Base-by-base conservation (phyloP, 2,113 vertebrate species). In the Mustela lutreola region DNA sequence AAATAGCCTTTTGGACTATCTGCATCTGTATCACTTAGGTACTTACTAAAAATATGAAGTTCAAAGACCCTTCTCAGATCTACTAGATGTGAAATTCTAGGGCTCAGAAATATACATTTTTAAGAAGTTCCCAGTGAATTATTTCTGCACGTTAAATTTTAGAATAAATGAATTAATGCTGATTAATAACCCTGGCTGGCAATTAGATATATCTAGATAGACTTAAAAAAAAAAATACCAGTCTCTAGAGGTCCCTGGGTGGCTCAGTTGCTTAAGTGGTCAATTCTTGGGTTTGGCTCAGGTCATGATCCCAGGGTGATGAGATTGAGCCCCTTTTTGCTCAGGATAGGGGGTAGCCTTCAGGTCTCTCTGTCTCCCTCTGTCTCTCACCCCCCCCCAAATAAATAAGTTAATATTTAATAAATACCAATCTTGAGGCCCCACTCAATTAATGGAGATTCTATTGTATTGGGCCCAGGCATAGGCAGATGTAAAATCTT, bases 101-200 rank as follows among this genome's bases (percentile, higher is more conserved):
- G 12, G 7, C 14, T 88, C 56, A 96, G 26, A 94, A 79, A 91
- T 85, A n/a, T 73, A 65, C 53, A 53, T 53, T 80, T 92, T 91
- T 85, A 79, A 70, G 26, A 81, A 65, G 4, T 14, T 45, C 22
- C 31, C 39, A 73, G 48, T 75, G 7, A 83, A 90, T 60, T 60
- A 56, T 80, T 93, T 84, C 67, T 83, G 26, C 56, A 84, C 6
- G 4, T 87, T 76, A 81, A 82, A 36, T 56, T 85, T 95, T 85
- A 96, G 48, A 91, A 70, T 11, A 36, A 85, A 70, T 31, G 6
- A 10, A 39, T 71, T 85, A 79, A 2, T 48, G 67, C 19, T 87
- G 62, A 14, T 80, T 65, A 79, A 63, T 1, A 84, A 89, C 5
- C 3, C 18, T 84, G 36, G 11, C 4, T 95, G 5, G 60, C 4